Evolutionary conservation across 2,113 vertebrate species (phyloP).

Genomic region (Formicarius rufipectus): DNA sequence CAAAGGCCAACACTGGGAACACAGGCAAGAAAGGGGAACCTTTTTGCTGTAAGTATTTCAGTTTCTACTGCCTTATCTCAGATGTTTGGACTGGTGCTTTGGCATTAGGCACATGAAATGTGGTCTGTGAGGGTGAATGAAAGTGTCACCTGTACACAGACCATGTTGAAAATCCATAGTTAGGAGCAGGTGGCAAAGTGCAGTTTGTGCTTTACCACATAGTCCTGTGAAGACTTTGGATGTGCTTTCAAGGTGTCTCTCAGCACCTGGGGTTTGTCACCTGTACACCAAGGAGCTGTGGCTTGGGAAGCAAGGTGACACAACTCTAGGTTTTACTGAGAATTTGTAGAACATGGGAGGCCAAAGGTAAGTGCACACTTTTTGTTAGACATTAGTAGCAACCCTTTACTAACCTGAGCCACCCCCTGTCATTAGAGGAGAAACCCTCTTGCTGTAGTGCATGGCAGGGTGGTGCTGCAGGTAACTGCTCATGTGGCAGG

Average conservation of each 20-base stretch:
- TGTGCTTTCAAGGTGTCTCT: neutral
- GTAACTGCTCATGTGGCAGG: neutral
- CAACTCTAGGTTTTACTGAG: neutral
- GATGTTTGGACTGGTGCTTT: neutral
- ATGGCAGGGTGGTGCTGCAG: neutral
- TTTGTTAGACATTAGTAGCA: neutral
- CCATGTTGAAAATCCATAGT: neutral
- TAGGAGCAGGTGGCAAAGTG: neutral
- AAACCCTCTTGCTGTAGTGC: neutral
- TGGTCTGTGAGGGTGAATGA: neutral
- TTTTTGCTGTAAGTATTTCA: neutral
- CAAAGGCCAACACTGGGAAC: neutral
- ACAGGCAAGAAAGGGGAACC: neutral
- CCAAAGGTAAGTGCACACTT: rapidly evolving
- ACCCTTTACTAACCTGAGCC: neutral
- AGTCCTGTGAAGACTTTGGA: neutral
- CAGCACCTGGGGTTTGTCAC: neutral
- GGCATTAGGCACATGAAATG: neutral
- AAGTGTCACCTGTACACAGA: neutral
- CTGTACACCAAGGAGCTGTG: neutral
- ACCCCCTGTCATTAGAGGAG: neutral
- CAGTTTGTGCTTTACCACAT: rapidly evolving
- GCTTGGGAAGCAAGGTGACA: neutral
- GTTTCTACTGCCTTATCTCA: neutral
- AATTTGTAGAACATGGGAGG: neutral